Base-by-base conservation (phyloP, 2,797 vertebrate genomes). In the Hephaestus fuliginosus region DNA sequence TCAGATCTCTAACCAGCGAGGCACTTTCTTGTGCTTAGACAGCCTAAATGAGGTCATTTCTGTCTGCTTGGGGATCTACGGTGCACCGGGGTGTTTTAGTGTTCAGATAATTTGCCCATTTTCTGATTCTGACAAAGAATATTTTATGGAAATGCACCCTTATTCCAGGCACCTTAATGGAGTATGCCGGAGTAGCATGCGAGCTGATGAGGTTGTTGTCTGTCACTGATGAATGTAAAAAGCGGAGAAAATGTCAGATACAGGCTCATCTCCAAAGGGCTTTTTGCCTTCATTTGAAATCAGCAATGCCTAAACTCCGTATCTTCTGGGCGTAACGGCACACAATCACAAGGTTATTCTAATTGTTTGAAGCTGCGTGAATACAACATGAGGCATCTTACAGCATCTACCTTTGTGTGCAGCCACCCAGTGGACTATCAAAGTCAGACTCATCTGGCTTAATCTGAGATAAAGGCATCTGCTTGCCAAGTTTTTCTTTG, bases 21-120 rank as follows among this genome's bases (percentile, higher is more conserved):
- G 88, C 92, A 93, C 92, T 92, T 94, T 90, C 91, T 93, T 86
- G 88, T 87, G 92, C 94, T 94, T 87, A 92, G 94, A 96, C 95
- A 94, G 93, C 91, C 91, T 95, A 96, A 96, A 96, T 96, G 94
- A 94, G 95, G 95, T 96, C 92, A 95, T 96, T 96, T 94, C 91
- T 91, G 91, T 93, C 93, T 90, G 91, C 90, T 94, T 84, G 73
- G 86, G 93, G 92, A 92, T 92, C 89, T 83, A 86, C 78, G 30
- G 88, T 85, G 88, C 87, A 25, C 89, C 41, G 85, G 91, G 91
- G 92, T 93, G 90, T 93, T 93, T 95, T 93, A 94, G 95, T 88
- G 93, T 84, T 91, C 91, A 89, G 94, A 94, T 95, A 95, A 95
- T 95, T 96, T 95, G 91, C 92, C 94, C 93, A 89, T 93, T 94